Conservation (phyloP, 2,888 invertebrate species). For the Tachystola acroxantha region DNA sequence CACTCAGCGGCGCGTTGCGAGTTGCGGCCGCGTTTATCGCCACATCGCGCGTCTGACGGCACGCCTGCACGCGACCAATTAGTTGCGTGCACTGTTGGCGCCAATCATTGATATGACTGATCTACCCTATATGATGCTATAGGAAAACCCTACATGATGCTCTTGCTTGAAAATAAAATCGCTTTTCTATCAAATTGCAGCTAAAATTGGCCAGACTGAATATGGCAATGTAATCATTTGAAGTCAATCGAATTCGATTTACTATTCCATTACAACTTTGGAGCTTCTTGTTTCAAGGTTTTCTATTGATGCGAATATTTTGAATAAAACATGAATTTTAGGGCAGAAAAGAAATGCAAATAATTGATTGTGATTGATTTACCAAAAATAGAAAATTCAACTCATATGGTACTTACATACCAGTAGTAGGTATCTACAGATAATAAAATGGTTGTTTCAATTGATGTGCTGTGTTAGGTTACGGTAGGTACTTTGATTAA, state of each 20-base stretch:
- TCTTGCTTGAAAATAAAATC: too few species aligned
- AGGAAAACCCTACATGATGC: background rate
- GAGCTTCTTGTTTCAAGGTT: too few species aligned
- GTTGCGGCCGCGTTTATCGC: conserved; percentile 41
- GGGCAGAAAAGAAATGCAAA: too few species aligned
- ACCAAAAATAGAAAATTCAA: too few species aligned
- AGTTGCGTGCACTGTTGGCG: conserved; percentile 28
- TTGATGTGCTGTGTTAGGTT: too few species aligned
- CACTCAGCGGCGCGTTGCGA: conserved; percentile 41
- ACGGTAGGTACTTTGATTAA: too few species aligned
- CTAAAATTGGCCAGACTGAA: background rate
- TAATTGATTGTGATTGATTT: too few species aligned
- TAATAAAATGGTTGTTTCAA: too few species aligned
- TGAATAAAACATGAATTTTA: too few species aligned
- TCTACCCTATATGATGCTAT: background rate
- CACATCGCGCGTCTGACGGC: conserved; percentile 76
- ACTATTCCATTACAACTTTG: background rate
- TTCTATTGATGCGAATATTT: too few species aligned
- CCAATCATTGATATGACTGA: conserved; percentile 26
- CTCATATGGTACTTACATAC: too few species aligned
- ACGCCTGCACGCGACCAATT: conserved; percentile 84
- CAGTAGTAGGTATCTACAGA: too few species aligned
- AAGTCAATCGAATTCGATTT: background rate
- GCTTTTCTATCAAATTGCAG: background rate
- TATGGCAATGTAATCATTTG: background rate